Evolutionary conservation across 53 echinoderm and acorn worm genomes (phyloP), one percentile per base, ranked within the genome.

Genomic region (Pentamera pediparva): DNA sequence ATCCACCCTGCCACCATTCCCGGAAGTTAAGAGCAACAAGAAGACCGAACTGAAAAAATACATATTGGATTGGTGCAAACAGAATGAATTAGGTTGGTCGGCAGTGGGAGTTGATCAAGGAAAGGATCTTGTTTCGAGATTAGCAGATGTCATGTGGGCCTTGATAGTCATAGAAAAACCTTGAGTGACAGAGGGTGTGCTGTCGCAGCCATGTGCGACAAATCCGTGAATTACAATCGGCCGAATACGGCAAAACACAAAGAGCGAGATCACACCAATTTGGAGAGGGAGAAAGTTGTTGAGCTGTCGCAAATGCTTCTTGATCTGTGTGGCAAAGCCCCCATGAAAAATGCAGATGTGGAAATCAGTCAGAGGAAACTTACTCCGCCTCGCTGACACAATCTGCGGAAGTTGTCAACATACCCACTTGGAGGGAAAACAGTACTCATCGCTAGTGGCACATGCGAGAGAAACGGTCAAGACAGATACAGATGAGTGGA

Each of bases 401-500:
- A 81, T 32, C 61, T 73, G 12, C 7, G 65, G 48, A 81, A 81
- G 55, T 81, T 73, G 72, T 32, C 81, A 27, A 19, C 74, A 13
- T 81, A n/a, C n/a, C n/a, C n/a, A 81, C 47, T 39, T 81, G 33
- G 74, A 56, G 10, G 52, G 61, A 27, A 2, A 59, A 19, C 24
- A 52, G 6, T 51, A 58, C 4, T 55, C 67, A 9, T 18, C 24
- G 22, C 51, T 32, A 13, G 47, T 31, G 18, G n/a, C 18, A 18
- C 78, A 77, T 17, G 56, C 33, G 5, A 29, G 64, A 19, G 65
- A 78, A 31, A 78, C 65, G 43, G 77, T 62, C 21, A 56, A 50
- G 17, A 74, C 81, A 20, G 81, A 81, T 47, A 33, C 60, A 18
- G 73, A 81, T 81, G 81, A 81, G 50, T 81, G 74, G 81, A 30